Evolutionary conservation across 1,140 invertebrate genomes (phyloP), one percentile per base, ranked within the genome.

Genomic region (Bombus breviceps): DNA sequence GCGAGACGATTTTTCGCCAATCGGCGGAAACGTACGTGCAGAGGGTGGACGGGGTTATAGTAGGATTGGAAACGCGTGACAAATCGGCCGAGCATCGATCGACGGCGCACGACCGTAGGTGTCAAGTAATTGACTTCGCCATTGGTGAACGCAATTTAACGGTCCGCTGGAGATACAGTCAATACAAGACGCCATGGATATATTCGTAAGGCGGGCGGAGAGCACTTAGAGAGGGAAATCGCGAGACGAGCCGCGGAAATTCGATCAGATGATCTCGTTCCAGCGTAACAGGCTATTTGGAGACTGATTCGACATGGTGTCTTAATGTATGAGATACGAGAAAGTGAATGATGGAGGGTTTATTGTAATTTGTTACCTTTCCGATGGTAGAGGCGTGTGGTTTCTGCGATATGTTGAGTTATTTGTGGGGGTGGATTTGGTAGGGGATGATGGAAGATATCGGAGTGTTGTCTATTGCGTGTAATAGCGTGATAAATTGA

Each of bases 121-220:
- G 81, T 83, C 81, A 83, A 83, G 73, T 83, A 83, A 83, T 83
- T 83, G 81, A 83, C 81, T 83, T 83, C 81, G 73, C 81, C 66
- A 76, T 83, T 59, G 81, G 81, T 66, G 72, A 76, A 47, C 81
- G 81, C 81, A 83, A 83, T 83, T 76, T 83, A 83, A 83, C 81
- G 81, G 25, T 66, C 47, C 41, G 43, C 59, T 32, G 73, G 43
- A 83, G 81, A 83, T 73, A 34, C 32, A 41, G 59, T 32, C 81
- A 62, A 83, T 66, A 83, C 81, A 72, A 76, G 81, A 75, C 72
- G 32, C 32, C 41, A 66, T 28, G 12, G 72, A 76, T n/a, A 53
- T 62, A 37, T 76, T 66, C 81, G 81, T 39, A 83, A 83, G 81
- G 66, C 81, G 59, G 59, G 5, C 59, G 57, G 10, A 28, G 57